These are phyloP conservation scores for Meandrusa payeni DNA, from an alignment of 2,888 invertebrate species.

Conservation along the genomic window DNA sequence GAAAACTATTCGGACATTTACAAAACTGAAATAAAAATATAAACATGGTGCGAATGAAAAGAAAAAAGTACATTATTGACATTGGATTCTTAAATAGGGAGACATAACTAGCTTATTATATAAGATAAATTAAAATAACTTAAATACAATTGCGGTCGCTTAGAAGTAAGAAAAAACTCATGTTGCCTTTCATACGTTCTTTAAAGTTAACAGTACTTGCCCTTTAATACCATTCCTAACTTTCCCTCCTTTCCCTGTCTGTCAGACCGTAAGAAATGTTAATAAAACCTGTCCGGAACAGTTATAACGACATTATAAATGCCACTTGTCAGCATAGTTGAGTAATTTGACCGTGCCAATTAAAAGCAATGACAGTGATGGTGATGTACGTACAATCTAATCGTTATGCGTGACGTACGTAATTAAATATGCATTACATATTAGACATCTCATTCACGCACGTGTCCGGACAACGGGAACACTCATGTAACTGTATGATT, in stretches of 20 bases:
- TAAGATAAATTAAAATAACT: too few relatives aligned
- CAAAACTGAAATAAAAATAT: too few relatives aligned
- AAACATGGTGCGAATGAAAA: too few relatives aligned
- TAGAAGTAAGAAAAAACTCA: neutral
- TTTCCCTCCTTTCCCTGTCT: conserved; percentile 22
- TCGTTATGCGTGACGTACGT: conserved; percentile 7
- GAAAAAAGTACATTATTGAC: too few relatives aligned
- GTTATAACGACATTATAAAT: conserved; percentile 31
- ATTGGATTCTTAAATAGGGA: too few relatives aligned
- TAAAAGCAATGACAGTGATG: conserved; percentile 46
- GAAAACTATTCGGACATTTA: too few relatives aligned
- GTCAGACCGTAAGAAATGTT: conserved; percentile 22
- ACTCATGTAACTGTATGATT: neutral
- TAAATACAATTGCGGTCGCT: too few relatives aligned
- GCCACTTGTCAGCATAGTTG: conserved; percentile 31
- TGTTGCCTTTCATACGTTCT: neutral
- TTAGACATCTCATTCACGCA: conserved; percentile 7
- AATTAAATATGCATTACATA: conserved; percentile 19
- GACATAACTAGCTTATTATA: too few relatives aligned
- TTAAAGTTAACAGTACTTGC: conserved; percentile 10
- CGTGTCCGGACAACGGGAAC: neutral
- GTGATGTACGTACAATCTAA: conserved; percentile 27
- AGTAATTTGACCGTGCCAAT: conserved; percentile 42
- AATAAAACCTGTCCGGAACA: conserved; percentile 24
- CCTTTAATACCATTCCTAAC: conserved; percentile 22